Base-by-base conservation (phyloP, 2,888 invertebrate species). In the Cynaeus angustus region DNA sequence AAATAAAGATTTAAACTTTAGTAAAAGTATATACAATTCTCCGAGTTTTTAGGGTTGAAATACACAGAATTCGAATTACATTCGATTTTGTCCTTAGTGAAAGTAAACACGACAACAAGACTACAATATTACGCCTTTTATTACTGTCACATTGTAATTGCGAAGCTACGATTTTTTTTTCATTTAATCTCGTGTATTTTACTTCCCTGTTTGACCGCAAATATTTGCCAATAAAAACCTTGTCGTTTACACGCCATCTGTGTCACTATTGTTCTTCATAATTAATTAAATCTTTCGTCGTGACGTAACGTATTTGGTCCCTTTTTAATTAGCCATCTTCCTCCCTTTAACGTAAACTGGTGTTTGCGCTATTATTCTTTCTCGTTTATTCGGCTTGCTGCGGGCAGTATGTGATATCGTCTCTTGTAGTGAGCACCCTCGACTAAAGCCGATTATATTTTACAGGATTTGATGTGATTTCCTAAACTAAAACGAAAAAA, bases 321-420 rank as follows among this genome's bases (percentile, higher is more conserved):
- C 64, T 53, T 64, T 64, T 64, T 64, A 64, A 64, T 64, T 64
- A 38, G 52, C 43, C 21, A 28, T 52, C 56, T 30, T 13, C 38
- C 50, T 59, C 53, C 43, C 46, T 59, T 43, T 43, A 26, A 21
- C 41, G 26, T 26, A 46, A 28, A 13, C 41, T 13, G 9, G 59
- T 45, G 59, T 59, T 59, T 62, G 59, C 59, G 59, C 59, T 45
- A 41, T 56, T 43, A 56, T 59, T 59, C 59, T 59, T 59, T 26
- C n/a, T n/a, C 64, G 64, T 9, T 38, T 52, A 62, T 62, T 52
- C 52, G 1, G 12, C 64, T 50, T 38, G 21, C 14, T 28, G 12
- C 58, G 62, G 50, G 9, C 50, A 43, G 53, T 26, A 43, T 64
- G 64, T 52, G 62, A 38, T 41, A 41, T 16, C 59, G 59, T 4